Conservation (phyloP, 2,797 vertebrate genomes). For the Eleutherodactylus coqui region DNA sequence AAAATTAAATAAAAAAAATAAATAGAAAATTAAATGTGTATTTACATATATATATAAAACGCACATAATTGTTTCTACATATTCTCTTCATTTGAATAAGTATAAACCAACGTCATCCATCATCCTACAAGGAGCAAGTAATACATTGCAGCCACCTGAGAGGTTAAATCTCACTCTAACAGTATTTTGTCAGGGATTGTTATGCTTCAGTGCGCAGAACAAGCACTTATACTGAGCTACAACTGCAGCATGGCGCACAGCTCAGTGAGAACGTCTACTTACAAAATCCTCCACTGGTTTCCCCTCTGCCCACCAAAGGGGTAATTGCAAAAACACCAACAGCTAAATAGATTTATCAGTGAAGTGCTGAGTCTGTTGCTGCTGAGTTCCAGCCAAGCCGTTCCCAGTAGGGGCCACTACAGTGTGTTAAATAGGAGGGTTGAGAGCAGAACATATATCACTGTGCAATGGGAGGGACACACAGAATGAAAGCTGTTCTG, state of each 20-base stretch:
- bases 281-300: constrained; percentile 67
- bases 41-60: neutral
- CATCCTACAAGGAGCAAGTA: neutral
- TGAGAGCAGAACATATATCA: constrained; percentile 65
- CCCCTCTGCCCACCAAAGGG: constrained; percentile 63
- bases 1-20: no score
- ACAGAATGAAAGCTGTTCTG: constrained; percentile 71
- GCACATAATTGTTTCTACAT: neutral
- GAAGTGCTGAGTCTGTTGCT: constrained; percentile 67
- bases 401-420: constrained; percentile 71
- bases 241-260: constrained; percentile 17
- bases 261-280: constrained; percentile 60
- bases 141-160: constrained; percentile 13
- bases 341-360: constrained; percentile 72
- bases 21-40: neutral
- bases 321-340: constrained; percentile 69
- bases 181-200: constrained; percentile 43
- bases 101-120: constrained; percentile 18
- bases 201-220: constrained; percentile 37
- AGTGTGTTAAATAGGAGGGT: constrained; percentile 68
- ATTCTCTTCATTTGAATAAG: neutral
- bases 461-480: constrained; percentile 66
- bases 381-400: constrained; percentile 65
- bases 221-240: constrained; percentile 28
- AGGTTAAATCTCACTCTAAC: constrained; percentile 48